phyloP scores from a whole-genome alignment of 2,797 vertebrate genomes.

The Danio kyathit region DNA sequence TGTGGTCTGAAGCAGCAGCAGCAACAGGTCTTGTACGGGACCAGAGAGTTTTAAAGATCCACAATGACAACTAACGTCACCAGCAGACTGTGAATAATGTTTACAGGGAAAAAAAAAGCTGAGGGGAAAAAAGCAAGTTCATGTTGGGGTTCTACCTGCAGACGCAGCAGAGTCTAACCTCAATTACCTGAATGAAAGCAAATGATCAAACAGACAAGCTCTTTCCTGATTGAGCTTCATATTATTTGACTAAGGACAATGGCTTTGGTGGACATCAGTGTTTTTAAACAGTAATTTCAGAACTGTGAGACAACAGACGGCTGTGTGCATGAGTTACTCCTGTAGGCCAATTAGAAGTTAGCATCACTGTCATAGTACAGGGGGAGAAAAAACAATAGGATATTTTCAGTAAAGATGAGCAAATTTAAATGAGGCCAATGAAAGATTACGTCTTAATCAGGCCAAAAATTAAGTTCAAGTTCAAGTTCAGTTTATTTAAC shows the following conservation, averaged over 20 bases:
- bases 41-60: slow-evolving; percentile 58
- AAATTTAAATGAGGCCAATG: no score
- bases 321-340: no score
- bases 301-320: no score
- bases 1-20: slow-evolving; percentile 75
- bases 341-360: no score
- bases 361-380: no score
- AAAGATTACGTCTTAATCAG: neutral
- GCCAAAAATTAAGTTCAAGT: neutral
- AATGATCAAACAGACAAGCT: slow-evolving; percentile 20
- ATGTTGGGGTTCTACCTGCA: slow-evolving; percentile 37
- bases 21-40: slow-evolving; percentile 70
- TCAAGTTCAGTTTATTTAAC: no score
- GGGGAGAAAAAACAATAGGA: no score
- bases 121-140: slow-evolving; percentile 13
- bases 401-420: no score
- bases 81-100: slow-evolving; percentile 36
- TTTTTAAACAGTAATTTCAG: neutral
- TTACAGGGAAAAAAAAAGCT: neutral
- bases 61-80: slow-evolving; percentile 57
- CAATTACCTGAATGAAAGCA: slow-evolving; percentile 20
- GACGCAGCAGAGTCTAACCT: slow-evolving; percentile 20
- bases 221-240: neutral
- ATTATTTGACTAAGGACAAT: neutral
- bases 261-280: neutral